phyloP scores from a whole-genome alignment of 2,797 vertebrate genomes.

The Acipenser oxyrinchus region DNA sequence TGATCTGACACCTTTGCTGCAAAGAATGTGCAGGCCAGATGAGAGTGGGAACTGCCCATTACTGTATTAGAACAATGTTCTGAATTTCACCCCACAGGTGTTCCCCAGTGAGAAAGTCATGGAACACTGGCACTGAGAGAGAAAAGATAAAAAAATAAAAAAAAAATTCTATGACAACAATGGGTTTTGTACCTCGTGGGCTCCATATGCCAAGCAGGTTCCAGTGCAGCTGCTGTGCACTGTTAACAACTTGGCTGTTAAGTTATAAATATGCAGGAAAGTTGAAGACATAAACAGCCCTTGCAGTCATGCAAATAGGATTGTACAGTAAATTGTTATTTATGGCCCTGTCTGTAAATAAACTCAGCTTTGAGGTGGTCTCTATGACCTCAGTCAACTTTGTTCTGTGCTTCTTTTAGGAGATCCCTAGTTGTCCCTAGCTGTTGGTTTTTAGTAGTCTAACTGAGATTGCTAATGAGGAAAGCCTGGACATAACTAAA shows the following conservation, averaged over 20 bases:
- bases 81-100: too few species aligned
- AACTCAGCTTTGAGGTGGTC: constrained; percentile 47
- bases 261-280: constrained; percentile 48
- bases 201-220: constrained; percentile 40
- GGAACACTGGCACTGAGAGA: too few species aligned
- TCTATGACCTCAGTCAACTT: constrained; percentile 37
- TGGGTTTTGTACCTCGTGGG: too few species aligned
- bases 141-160: too few species aligned
- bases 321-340: constrained; percentile 54
- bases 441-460: neutral
- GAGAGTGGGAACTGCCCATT: too few species aligned
- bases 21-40: too few species aligned
- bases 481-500: too few species aligned
- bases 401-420: constrained; percentile 26
- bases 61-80: too few species aligned
- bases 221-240: constrained; percentile 54
- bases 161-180: too few species aligned
- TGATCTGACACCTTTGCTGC: too few species aligned
- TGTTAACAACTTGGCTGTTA: constrained; percentile 51
- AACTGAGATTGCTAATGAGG: too few species aligned
- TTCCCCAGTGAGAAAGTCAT: too few species aligned
- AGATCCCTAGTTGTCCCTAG: neutral
- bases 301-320: constrained; percentile 43
- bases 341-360: constrained; percentile 43
- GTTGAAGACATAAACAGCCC: constrained; percentile 51